Evolutionary conservation across 2,888 invertebrate species (phyloP).

Genomic region (Phengaris alcon): DNA sequence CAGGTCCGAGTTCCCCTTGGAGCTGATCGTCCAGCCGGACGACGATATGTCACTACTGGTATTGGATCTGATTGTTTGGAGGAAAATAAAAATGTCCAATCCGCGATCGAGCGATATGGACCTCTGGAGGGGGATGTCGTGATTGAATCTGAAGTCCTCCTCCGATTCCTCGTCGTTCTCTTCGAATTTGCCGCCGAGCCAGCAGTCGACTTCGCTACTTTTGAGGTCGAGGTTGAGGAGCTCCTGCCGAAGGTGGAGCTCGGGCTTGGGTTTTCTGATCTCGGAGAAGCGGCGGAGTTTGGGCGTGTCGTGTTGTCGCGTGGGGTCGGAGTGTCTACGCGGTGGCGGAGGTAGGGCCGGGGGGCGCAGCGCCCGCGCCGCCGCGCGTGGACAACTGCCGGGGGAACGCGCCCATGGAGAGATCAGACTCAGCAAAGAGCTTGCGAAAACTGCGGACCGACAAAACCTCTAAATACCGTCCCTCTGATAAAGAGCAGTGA

Average conservation of each 20-base stretch:
- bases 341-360: conserved; percentile 62
- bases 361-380: conserved; percentile 85
- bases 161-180: conserved; percentile 48
- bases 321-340: conserved; percentile 62
- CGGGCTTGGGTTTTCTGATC: conserved; percentile 47
- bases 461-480: conserved; percentile 32
- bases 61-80: conserved; percentile 56
- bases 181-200: conserved; percentile 62
- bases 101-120: conserved; percentile 68
- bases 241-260: conserved; percentile 64
- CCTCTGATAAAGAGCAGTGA: background rate
- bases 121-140: conserved; percentile 60
- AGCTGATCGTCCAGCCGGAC: conserved; percentile 59
- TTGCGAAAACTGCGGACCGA: conserved; percentile 87
- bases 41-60: conserved; percentile 40
- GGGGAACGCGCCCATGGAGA: conserved; percentile 86
- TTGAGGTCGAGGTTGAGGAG: conserved; percentile 57
- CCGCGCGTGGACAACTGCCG: conserved; percentile 88
- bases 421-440: conserved; percentile 89
- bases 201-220: conserved; percentile 56
- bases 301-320: conserved; percentile 22
- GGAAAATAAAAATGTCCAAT: conserved; percentile 59
- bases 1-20: conserved; percentile 44
- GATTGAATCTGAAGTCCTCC: conserved; percentile 51
- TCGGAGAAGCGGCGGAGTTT: conserved; percentile 51